A percentile compares a stretch with the other conserved stretches of the same genome.
These are phyloP conservation scores for Erythrolamprus reginae DNA, from an alignment of 2,113 vertebrate genomes.

Conservation along the genomic window DNA sequence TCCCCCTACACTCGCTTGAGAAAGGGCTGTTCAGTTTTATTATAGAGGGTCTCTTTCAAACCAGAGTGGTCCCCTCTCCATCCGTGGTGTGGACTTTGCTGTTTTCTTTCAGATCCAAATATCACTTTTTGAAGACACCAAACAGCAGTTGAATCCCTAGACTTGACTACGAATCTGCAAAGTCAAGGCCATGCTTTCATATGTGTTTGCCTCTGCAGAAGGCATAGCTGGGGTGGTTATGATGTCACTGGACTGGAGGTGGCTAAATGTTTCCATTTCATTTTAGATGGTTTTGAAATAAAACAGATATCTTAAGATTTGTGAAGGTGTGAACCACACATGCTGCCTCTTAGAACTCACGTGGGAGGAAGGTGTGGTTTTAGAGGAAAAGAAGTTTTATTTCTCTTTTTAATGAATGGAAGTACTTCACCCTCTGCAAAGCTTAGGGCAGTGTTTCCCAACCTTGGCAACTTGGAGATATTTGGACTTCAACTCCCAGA, in stretches of 20 bases:
- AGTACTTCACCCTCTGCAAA: background rate
- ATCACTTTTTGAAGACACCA: background rate
- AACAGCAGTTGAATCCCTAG: background rate
- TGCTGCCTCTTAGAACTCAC: background rate
- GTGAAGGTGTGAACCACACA: background rate
- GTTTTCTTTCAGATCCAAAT: background rate
- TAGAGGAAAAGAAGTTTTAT: background rate
- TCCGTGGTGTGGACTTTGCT: background rate
- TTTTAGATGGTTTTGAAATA: background rate
- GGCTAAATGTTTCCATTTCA: background rate
- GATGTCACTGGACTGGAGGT: background rate
- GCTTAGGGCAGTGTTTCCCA: background rate
- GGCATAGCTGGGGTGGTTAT: background rate
- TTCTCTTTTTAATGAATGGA: background rate
- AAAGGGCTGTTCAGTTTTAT: no score
- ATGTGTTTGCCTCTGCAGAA: background rate
- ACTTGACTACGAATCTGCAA: background rate
- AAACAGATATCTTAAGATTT: background rate
- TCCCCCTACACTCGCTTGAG: no score
- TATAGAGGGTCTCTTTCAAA: no score
- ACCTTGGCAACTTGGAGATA: no score
- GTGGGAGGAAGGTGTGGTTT: background rate
- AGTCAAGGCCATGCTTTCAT: background rate
- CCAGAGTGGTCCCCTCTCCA: background rate
- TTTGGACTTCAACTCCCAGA: no score